These are phyloP conservation scores for Alectura lathami DNA, from an alignment of 2,113 vertebrate species.

Conservation along the genomic window DNA sequence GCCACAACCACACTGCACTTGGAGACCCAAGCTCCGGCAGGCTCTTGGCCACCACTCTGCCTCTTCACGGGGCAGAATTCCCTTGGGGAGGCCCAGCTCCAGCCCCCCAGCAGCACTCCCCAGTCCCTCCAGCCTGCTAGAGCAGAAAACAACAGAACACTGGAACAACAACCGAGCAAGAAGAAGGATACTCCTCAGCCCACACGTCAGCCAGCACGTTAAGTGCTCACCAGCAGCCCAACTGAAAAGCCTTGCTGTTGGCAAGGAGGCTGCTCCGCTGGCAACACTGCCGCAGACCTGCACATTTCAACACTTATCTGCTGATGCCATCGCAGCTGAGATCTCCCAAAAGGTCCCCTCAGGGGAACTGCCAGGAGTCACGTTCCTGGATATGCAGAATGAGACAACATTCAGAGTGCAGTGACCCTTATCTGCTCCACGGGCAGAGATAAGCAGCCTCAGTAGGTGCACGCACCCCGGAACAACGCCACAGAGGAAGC, in stretches of 20 bases:
- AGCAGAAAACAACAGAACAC: background rate
- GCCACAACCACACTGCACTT: background rate
- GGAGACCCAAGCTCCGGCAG: background rate
- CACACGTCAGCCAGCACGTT: background rate
- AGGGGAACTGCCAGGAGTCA: accelerated
- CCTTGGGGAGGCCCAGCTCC: background rate
- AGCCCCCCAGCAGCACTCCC: background rate
- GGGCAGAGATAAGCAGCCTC: background rate
- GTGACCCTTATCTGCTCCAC: background rate
- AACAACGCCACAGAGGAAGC: background rate
- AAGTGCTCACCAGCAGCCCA: background rate
- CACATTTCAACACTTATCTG: accelerated
- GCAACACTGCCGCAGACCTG: accelerated
- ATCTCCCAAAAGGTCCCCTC: background rate
- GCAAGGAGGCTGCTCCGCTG: accelerated
- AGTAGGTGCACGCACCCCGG: background rate
- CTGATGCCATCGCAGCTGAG: background rate
- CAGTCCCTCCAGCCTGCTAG: background rate
- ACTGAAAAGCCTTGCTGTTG: background rate
- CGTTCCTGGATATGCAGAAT: background rate
- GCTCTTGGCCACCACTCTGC: background rate
- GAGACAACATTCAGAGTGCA: background rate
- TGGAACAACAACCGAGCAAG: accelerated
- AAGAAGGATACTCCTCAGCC: background rate
- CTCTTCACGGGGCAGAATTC: background rate